Conservation (phyloP, 1,140 invertebrate genomes). For the Drosophila parvula region DNA sequence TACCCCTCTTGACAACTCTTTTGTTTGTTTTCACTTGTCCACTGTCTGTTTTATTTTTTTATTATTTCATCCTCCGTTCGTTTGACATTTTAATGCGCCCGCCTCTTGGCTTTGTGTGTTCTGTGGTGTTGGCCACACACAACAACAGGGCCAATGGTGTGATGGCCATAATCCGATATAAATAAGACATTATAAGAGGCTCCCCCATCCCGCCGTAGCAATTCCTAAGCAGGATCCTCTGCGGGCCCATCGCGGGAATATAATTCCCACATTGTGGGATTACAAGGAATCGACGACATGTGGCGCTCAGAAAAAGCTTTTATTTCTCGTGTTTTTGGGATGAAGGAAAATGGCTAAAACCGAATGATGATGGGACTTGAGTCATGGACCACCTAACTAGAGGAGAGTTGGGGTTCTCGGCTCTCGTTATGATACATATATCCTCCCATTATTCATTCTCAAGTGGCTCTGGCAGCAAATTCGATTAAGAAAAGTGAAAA, state of each 20-base stretch:
- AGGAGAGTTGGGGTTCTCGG: constrained; percentile 10
- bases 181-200: constrained; percentile 78
- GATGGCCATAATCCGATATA: constrained; percentile 79
- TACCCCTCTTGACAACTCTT: constrained; percentile 39
- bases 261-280: constrained; percentile 40
- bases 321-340: constrained; percentile 3
- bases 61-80: constrained; percentile 58
- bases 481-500: constrained; percentile 69
- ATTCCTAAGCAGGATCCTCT: constrained; percentile 39
- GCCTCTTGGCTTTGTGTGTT: constrained; percentile 67
- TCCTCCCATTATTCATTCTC: constrained; percentile 64
- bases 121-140: constrained; percentile 52
- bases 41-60: constrained; percentile 61
- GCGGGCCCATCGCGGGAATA: constrained; percentile 21
- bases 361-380: constrained; percentile 20
- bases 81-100: constrained; percentile 79
- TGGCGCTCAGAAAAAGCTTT: constrained; percentile 61
- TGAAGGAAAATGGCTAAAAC: constrained; percentile 28
- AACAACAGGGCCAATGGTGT: constrained; percentile 66
- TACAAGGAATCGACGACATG: constrained; percentile 78
- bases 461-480: constrained; percentile 36
- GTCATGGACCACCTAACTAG: constrained; percentile 56
- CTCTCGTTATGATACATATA: constrained; percentile 34
- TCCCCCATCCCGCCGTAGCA: neutral
- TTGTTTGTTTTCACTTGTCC: constrained; percentile 51